Base-by-base conservation (phyloP, 2,888 invertebrate species). In the Allygus modestus region DNA sequence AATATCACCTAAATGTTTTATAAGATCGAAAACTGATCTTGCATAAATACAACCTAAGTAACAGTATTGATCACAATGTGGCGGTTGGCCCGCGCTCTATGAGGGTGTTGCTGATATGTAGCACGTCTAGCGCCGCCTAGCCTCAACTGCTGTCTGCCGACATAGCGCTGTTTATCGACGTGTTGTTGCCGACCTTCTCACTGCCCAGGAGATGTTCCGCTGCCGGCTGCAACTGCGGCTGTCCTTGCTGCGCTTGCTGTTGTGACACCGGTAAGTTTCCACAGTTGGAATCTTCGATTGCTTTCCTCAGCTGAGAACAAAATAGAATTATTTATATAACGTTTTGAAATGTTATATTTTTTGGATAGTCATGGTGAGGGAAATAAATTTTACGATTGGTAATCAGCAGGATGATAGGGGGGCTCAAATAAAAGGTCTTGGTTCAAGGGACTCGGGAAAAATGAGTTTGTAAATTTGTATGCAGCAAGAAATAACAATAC, bases 221-320 rank as follows among this genome's bases (percentile, higher is more conserved):
- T 1, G 75, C 83, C 4, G 83, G 31, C 43, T 84, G 84, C 41
- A 61, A 26, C 31, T 82, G 82, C 26, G 81, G 75, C 28, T 33
- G 82, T 20, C 58, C 28, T 73, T 73, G 73, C 23, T 73, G 82
- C 65, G 28, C 37, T 31, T 84, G 82, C 31, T 81, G 84, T 28
- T 81, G 84, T 37, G 75, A 61, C 15, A 73, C 69, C 43, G 87
- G 86, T 0, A 87, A 90, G 86, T 92, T 93, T 31, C 97, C 97
- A 15, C 96, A 94, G 90, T 97, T 97, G 26, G 97, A 96, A 89
- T 97, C 96, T 89, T 97, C 97, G 85, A 97, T 97, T 11, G 97
- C 97, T 91, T 95, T 96, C 85, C 97, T 93, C 54, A 97, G 92
- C 95, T 96, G 90, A n/a, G 17, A 90, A 89, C 26, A 58, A 15